Evolutionary conservation across 2,113 vertebrate species (phyloP).

Genomic region (Dipodomys spectabilis): DNA sequence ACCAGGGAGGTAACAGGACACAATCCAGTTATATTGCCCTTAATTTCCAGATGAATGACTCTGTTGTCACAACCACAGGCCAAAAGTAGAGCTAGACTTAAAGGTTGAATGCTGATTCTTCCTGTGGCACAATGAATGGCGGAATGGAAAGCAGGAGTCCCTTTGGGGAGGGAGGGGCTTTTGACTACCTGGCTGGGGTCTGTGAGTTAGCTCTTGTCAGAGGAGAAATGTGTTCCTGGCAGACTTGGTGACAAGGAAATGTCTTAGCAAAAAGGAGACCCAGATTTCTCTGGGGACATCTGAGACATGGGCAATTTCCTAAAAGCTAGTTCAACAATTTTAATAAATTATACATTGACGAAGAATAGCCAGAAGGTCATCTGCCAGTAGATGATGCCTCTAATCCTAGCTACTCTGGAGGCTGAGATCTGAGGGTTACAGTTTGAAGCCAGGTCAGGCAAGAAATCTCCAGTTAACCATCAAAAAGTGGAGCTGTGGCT

Average conservation of each 20-base stretch:
- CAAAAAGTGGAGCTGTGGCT: too few relatives aligned
- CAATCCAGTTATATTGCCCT: neutral
- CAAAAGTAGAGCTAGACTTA: neutral
- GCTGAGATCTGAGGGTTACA: too few relatives aligned
- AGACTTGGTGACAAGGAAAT: neutral
- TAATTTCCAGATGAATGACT: constrained; percentile 68
- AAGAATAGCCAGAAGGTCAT: neutral
- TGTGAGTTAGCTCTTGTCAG: neutral
- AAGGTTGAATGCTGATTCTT: constrained; percentile 48
- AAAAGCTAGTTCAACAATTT: neutral
- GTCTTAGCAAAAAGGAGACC: neutral
- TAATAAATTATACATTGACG: neutral
- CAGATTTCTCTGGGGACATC: neutral
- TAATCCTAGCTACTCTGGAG: too few relatives aligned
- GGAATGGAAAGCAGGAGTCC: neutral
- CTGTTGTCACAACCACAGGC: constrained; percentile 47
- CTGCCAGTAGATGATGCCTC: neutral
- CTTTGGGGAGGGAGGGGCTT: neutral
- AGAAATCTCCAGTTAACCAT: too few relatives aligned
- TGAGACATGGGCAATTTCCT: neutral
- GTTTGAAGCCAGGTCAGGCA: too few relatives aligned
- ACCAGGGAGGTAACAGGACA: neutral
- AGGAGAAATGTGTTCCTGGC: neutral
- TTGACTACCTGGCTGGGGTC: neutral
- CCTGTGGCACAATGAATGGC: constrained; percentile 29